Evolutionary conservation across 2,797 vertebrate species (phyloP), one percentile per base, ranked within the genome.

Genomic region (Gymnopithys bicolor): DNA sequence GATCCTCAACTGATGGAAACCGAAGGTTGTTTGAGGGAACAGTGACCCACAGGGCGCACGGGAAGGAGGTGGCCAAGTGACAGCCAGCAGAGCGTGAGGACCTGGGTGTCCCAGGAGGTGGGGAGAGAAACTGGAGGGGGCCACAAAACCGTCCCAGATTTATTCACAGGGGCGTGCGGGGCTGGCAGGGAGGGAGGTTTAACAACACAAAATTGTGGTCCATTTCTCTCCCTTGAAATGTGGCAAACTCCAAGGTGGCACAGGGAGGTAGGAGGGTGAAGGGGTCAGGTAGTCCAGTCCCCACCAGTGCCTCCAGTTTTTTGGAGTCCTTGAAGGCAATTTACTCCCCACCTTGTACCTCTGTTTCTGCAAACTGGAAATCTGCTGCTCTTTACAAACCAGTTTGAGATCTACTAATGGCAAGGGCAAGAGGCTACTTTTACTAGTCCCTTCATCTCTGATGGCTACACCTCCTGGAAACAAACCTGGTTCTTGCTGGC

Each of bases 201-300:
- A 13, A 70, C 30, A 23, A 46, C 2, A 4, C 27, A 11, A 28
- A 67, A 8, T 10, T 3, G 3, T 25, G 8, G 2, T 2, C 4
- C 0, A 0, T 15, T 76, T 18, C 22, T n/a, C 6, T 39, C 13
- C 63, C 19, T 67, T 10, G 32, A 41, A 73, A 46, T 0, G 0
- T 4, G 28, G 21, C 37, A 10, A 43, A 19, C 46, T 13, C 78
- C 21, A 3, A 8, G 41, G 46, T 1, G 32, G 24, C 4, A 9
- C 0, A 0, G 39, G 30, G 24, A 53, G n/a, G 10, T 4, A 16
- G 28, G 46, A 58, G 33, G 9, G 11, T 2, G 27, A 75, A 67
- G 63, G 45, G 18, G 32, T 32, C 0, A 0, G 4, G 16, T 2
- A 56, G 4, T 7, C 37, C 49, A 7, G 37, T 24, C 35, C 58